phyloP scores from a whole-genome alignment of 64 coral and sea anemone species.

The Porites australiensis region DNA sequence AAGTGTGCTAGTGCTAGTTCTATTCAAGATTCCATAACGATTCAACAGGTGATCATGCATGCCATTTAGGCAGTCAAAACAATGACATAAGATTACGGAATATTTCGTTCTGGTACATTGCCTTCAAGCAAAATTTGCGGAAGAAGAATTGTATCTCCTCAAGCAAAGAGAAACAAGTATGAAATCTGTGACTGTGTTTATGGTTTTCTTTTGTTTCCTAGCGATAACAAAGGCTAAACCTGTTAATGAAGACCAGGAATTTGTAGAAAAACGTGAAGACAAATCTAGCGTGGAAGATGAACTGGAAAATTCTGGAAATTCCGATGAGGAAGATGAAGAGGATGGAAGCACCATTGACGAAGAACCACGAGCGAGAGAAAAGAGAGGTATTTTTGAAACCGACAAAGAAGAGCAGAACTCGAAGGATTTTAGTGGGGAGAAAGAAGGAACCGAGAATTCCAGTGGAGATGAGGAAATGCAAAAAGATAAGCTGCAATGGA shows the following conservation, averaged over 20 bases:
- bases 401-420: background rate
- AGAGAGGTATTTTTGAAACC: background rate
- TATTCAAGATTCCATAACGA: background rate
- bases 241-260: background rate
- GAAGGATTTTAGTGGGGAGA: constrained; percentile 24
- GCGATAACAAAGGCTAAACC: constrained; percentile 16
- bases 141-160: background rate
- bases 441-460: background rate
- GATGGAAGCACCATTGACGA: constrained; percentile 36
- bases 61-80: constrained; percentile 10
- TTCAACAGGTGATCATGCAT: constrained; percentile 24
- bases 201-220: background rate
- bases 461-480: background rate
- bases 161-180: constrained; percentile 21
- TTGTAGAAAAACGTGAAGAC: background rate
- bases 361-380: constrained; percentile 18
- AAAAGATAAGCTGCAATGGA: constrained; percentile 7
- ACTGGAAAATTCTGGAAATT: constrained; percentile 7
- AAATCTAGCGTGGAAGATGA: background rate
- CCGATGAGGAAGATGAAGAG: constrained; percentile 9
- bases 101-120: background rate
- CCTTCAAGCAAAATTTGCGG: background rate
- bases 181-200: background rate
- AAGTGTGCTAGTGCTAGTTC: background rate
- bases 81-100: constrained; percentile 51